Base-by-base conservation (phyloP, 2,888 invertebrate species). In the Calliphora vomitoria region DNA sequence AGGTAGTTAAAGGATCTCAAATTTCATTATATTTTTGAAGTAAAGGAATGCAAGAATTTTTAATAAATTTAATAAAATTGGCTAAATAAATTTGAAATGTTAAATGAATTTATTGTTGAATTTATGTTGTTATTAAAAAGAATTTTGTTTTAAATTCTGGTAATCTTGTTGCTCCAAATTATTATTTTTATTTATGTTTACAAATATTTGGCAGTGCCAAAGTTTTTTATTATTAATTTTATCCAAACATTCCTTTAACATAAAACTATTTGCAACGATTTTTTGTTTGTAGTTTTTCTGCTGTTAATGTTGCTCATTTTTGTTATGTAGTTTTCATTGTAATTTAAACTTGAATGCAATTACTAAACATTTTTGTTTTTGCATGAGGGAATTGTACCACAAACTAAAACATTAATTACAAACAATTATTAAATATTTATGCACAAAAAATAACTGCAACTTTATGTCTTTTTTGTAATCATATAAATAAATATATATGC, bases 351-450 rank as follows among this genome's bases (percentile, higher is more conserved):
- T 53, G n/a, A 60, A 41, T 64, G 20, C 62, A 71, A 62, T 72
- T 31, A 41, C 64, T 71, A 2, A 11, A 53, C n/a, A n/a, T 41
- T 71, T 69, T 69, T 35, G 1, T 38, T 47, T 13, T 38, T 44
- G 8, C 64, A 81, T 62, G 38, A 47, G 80, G 50, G 62, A 80
- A 62, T 62, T 80, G 50, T 50, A 44, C 62, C 69, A 69, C 80
- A 71, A 81, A 66, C 53, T 72, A 72, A 64, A 81, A 72, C 81
- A 72, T 81, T 72, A 64, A 74, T 72, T 81, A 55, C 53, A 55
- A 72, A 72, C 64, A 72, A 81, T 64, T 72, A 81, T 81, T 72
- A 81, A 81, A 72, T 81, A 72, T 81, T 81, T 72, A 81, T 64
- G 71, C 62, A 81, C 41, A 72, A 35, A 35, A 4, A 6, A 44